Evolutionary conservation across 2,797 vertebrate genomes (phyloP), one percentile per base, ranked within the genome.

Genomic region (Poecilia gillii): DNA sequence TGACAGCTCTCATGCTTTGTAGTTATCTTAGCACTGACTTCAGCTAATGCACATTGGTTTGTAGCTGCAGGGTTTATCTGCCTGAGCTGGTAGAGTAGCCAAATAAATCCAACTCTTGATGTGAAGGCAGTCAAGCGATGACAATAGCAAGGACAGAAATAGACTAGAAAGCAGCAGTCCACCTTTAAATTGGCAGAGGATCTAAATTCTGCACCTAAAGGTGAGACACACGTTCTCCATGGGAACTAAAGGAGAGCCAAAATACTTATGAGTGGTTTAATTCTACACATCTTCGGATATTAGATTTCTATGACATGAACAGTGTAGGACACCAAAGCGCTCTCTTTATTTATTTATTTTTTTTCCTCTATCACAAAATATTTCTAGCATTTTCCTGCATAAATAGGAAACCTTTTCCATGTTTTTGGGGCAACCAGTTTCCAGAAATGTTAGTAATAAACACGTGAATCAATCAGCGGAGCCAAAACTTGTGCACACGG

Each of bases 101-200:
- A 90, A 91, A 93, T 92, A 94, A 94, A 94, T 91, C 90, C 90
- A 91, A 82, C 84, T 76, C 91, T 91, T 93, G 93, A 94, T 94
- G 89, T 90, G 91, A 90, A 90, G 79, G 89, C 90, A 94, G 90
- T 94, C 91, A 93, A 90, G 83, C 87, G 87, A 92, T 89, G 89
- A 94, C 92, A 94, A 90, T 92, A 88, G 88, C 83, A 87, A 79
- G 88, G 93, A 92, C 92, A 93, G 88, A 94, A 95, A 95, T 94
- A 94, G 90, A 90, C 90, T 74, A 89, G 90, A 92, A 90, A 88
- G 86, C 90, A 84, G 80, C 87, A 76, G 84, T 84, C 85, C 80
- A 76, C 79, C 75, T 90, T 89, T 91, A 90, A 93, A 92, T 68
- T 81, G 86, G 75, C 85, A 57, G 73, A 74, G 77, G 79, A 92